Base-by-base conservation (phyloP, 2,888 invertebrate species). In the Campopleginae sp. region DNA sequence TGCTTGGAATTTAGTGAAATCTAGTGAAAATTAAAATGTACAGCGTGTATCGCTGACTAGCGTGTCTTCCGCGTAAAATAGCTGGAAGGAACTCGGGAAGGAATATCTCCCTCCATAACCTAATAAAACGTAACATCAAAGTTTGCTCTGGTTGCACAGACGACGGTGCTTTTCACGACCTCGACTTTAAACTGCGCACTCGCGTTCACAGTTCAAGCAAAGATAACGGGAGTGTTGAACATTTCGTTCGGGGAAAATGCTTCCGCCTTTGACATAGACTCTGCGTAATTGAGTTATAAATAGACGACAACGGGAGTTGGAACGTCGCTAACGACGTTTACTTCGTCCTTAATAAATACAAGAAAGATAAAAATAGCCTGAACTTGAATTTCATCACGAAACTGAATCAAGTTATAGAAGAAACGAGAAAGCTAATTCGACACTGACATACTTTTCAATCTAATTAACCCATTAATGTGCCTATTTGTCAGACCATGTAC, bases 241-340 rank as follows among this genome's bases (percentile, higher is more conserved):
- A 27, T 58, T 58, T 58, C 58, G 58, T 58, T 58, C 14, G 14
- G 58, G 27, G 58, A 58, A 58, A 58, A 58, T 58, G 58, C 27
- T 58, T 58, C 58, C 27, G 58, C 58, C 58, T 58, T 58, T 58
- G 58, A 58, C 58, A 58, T 27, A 58, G 58, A 58, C 27, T 14
- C 58, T 58, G 58, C 27, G 23, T 58, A 58, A 58, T 58, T 27
- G 27, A 58, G 58, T 58, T 58, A 58, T 58, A 27, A 58, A 58
- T 58, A 27, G 14, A 14, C 27, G 27, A 58, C 58, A 27, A 58
- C 58, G 27, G 58, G 27, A 58, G 58, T 58, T 58, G 12, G 27
- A 58, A 27, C 58, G 27, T 58, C 58, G 58, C 58, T 58, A 58
- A 58, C 58, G 58, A 58, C 27, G 58, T 58, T 14, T 58, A 14